A percentile compares a stretch with the other conserved stretches of the same genome.
Conservation (phyloP, 2,888 invertebrate species). For the Endomychus coccineus region DNA sequence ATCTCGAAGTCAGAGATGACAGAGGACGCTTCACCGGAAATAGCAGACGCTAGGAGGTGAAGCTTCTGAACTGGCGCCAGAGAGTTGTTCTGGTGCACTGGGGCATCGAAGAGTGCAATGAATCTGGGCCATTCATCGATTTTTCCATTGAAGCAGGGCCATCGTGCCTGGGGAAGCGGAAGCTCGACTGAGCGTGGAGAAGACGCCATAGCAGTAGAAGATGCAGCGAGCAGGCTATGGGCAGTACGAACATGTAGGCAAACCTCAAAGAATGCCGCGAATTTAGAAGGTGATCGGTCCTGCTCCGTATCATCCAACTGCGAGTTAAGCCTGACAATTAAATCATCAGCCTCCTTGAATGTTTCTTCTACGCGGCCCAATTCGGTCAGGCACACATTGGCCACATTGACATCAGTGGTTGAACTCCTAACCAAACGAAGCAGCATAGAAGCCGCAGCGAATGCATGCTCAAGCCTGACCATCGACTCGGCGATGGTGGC, state of each 20-base stretch:
- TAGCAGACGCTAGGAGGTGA: not conserved
- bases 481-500: not conserved
- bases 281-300: slow-evolving; percentile 1
- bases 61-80: slow-evolving; percentile 2
- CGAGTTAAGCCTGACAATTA: too few relatives aligned
- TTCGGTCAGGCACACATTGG: slow-evolving; percentile 3
- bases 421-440: not conserved
- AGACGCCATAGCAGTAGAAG: not conserved
- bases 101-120: slow-evolving; percentile 3
- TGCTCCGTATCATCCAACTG: too few relatives aligned
- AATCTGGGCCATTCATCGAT: slow-evolving; percentile 2
- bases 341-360: slow-evolving; percentile 1
- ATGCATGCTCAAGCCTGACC: slow-evolving; percentile 1
- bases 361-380: not conserved
- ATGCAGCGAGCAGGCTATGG: slow-evolving; percentile 1
- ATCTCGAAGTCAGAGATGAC: slow-evolving; percentile 1
- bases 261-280: slow-evolving; percentile 4
- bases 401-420: slow-evolving; percentile 2
- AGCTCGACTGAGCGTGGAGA: slow-evolving; percentile 2
- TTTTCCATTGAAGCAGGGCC: slow-evolving; percentile 1
- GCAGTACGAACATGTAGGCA: slow-evolving; percentile 5
- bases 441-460: not conserved
- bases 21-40: slow-evolving; percentile 2
- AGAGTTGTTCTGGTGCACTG: slow-evolving; percentile 2
- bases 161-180: not conserved